phyloP scores from a whole-genome alignment of 1,140 invertebrate genomes.

The Ceratosolen solmsi region DNA sequence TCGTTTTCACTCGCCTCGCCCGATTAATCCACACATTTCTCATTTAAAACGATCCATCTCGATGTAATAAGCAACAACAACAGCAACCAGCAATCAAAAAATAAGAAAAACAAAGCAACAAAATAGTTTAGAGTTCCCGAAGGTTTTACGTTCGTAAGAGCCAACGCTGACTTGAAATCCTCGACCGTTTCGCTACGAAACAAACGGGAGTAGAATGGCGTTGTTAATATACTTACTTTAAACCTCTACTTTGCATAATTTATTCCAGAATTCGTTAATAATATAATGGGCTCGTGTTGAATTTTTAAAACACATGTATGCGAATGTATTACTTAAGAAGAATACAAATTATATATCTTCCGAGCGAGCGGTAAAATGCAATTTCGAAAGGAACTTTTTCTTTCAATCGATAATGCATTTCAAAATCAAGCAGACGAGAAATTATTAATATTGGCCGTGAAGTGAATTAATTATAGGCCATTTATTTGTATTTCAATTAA shows the following conservation, averaged over 20 bases:
- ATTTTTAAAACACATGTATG: not conserved
- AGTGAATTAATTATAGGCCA: constrained; percentile 18
- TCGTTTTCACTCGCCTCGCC: no score
- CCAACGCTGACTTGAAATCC: no score
- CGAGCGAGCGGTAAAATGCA: not conserved
- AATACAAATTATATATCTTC: not conserved
- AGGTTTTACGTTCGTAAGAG: no score
- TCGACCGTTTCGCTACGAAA: not conserved
- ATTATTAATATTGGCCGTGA: not conserved
- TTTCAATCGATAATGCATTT: constrained; percentile 10
- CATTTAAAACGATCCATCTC: not conserved
- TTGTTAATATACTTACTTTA: not conserved
- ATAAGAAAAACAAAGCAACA: no score
- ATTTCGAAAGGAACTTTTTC: not conserved
- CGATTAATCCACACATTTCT: not conserved
- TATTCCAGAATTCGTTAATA: not conserved
- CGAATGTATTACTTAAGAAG: not conserved
- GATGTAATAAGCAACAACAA: no score
- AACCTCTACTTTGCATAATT: not conserved
- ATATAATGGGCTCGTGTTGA: not conserved
- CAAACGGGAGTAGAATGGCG: not conserved
- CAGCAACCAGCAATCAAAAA: no score
- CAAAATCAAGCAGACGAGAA: not conserved
- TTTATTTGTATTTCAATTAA: constrained; percentile 27
- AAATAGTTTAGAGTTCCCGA: no score